Conservation (phyloP, 2,797 vertebrate species). For the Cirrhinus molitorella region DNA sequence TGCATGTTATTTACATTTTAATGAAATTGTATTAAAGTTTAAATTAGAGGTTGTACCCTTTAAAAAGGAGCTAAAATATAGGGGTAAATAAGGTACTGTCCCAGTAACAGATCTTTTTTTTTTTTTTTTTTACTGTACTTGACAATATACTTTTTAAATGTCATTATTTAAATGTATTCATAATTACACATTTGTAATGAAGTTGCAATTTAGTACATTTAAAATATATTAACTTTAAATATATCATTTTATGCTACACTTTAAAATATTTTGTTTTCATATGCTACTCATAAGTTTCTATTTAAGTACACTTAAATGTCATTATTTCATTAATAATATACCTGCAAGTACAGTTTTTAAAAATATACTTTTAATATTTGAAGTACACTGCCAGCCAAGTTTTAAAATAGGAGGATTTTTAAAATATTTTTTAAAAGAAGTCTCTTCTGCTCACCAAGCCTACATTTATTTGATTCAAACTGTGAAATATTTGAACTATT, state of each 20-base stretch:
- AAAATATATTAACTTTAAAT: neutral
- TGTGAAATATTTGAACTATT: too few species aligned
- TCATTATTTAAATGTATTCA: neutral
- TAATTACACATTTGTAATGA: neutral
- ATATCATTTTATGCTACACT: neutral
- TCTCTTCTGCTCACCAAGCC: too few species aligned
- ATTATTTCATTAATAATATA: neutral
- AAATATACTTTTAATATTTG: neutral
- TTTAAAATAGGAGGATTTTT: too few species aligned
- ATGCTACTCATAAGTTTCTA: too few species aligned
- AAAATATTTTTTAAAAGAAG: too few species aligned
- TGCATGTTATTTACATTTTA: neutral
- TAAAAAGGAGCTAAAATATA: neutral
- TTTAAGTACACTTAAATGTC: neutral
- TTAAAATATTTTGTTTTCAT: too few species aligned
- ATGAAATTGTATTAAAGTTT: neutral
- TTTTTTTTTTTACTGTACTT: too few species aligned
- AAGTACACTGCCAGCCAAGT: neutral
- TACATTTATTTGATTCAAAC: too few species aligned
- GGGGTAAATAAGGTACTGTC: too few species aligned
- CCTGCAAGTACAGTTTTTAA: neutral
- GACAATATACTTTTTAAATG: neutral
- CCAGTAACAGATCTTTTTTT: neutral
- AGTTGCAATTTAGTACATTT: neutral
- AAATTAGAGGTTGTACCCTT: neutral